Evolutionary conservation across 2,888 invertebrate species (phyloP).

Genomic region (Ornithoptera alexandrae): DNA sequence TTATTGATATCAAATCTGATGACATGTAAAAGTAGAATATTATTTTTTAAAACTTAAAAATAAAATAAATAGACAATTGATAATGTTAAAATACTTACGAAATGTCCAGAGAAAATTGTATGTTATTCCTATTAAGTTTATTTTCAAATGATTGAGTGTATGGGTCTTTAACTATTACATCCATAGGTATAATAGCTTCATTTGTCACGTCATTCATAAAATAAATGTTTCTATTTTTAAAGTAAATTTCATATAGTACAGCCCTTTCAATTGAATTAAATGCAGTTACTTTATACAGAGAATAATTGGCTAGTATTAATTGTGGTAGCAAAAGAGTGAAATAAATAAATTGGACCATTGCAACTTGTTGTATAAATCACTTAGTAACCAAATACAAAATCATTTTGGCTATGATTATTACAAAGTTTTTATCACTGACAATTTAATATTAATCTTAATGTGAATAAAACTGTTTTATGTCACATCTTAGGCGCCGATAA

Average conservation of each 20-base stretch:
- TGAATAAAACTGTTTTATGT: background rate
- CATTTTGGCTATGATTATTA: conserved; percentile 35
- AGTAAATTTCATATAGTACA: conserved; percentile 47
- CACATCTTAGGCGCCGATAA: conserved; percentile 57
- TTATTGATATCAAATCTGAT: conserved; percentile 4
- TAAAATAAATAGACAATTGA: background rate
- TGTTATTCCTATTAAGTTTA: conserved; percentile 44
- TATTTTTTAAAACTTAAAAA: background rate
- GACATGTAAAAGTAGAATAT: conserved; percentile 10
- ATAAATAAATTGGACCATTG: conserved; percentile 29
- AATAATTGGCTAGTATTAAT: conserved; percentile 36
- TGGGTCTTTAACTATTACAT: conserved; percentile 48
- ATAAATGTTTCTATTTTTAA: conserved; percentile 39
- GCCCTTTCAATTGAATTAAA: conserved; percentile 57
- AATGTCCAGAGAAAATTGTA: conserved; percentile 43
- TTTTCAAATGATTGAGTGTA: conserved; percentile 46
- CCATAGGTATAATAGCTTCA: conserved; percentile 61
- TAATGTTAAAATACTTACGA: conserved; percentile 39
- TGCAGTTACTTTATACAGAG: conserved; percentile 58
- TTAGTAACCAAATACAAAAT: conserved; percentile 24
- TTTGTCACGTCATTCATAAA: conserved; percentile 66
- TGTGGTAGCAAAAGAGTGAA: conserved; percentile 21
- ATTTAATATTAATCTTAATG: background rate
- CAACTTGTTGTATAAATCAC: background rate
- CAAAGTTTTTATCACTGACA: conserved; percentile 1